A percentile compares a stretch with the other conserved stretches of the same genome.
These are phyloP conservation scores for Phalacrocorax pelagicus DNA, from an alignment of 2,113 vertebrate species.

Conservation along the genomic window DNA sequence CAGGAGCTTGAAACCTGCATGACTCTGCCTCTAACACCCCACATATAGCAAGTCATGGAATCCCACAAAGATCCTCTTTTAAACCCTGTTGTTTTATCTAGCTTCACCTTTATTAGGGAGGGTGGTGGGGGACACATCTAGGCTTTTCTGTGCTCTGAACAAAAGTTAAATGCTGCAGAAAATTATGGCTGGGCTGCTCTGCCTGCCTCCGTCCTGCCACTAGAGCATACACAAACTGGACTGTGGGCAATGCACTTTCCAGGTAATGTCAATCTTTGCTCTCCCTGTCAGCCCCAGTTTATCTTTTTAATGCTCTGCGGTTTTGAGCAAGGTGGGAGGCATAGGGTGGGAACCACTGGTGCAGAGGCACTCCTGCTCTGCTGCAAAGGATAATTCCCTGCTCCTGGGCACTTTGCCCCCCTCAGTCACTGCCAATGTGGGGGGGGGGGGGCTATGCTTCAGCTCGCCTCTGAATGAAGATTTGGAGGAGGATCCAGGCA, in stretches of 20 bases:
- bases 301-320: background rate
- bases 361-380: background rate
- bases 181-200: background rate
- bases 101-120: background rate
- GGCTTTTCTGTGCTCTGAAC: background rate
- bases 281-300: background rate
- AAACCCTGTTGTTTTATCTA: background rate
- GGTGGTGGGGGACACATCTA: accelerated
- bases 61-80: background rate
- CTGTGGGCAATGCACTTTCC: background rate
- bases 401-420: background rate
- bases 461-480: background rate
- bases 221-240: background rate
- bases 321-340: background rate
- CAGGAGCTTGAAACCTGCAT: background rate
- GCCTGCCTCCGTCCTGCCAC: background rate
- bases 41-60: background rate
- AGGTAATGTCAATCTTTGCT: background rate
- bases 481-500: background rate
- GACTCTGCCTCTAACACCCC: background rate
- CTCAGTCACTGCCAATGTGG: background rate
- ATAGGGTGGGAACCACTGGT: background rate
- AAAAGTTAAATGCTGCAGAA: background rate
- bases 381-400: background rate
- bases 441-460: background rate